Base-by-base conservation (phyloP, 2,888 invertebrate species). In the Microplitis deprimator region DNA sequence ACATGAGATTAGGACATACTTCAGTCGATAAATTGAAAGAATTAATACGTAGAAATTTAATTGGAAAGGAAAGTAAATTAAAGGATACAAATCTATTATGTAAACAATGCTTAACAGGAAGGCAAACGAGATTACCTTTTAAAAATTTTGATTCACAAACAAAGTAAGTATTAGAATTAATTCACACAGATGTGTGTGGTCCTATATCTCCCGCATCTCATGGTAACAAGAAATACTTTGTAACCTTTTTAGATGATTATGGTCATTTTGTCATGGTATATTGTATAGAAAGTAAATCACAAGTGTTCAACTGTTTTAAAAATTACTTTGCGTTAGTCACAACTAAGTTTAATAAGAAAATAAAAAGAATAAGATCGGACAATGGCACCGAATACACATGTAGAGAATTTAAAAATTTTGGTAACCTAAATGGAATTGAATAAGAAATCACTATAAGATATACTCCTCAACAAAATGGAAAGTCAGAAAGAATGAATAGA, bases 191-290 rank as follows among this genome's bases (percentile, higher is more conserved):
- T 68, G 77, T 80, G 62, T 80, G 77, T 16, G 80, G 80, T 17
- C 78, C 79, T 17, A 17, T 17, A 74, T 5, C 69, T n/a, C 61
- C 41, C 1, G 77, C 77, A n/a, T 50, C 79, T 1, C 62, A 38
- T 8, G 78, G 75, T 4, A 78, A 78, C 8, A 61, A 79, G 72
- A 17, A 78, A 5, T 79, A 60, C 50, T 7, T 75, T 0, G 7
- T 81, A 5, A 73, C 68, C 0, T 81, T 81, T n/a, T 76, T 79
- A 60, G 78, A 80, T 60, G 78, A 79, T 59, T 13, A 80, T 82
- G 67, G 77, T 77, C 8, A 78, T 80, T 8, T 16, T 82, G 7
- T 69, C 80, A 17, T 80, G 83, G 0, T 82, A 84, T 41, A 82
- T 82, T 64, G 83, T 17, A 17, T 17, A 17, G 17, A 17, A 17